These are phyloP conservation scores for Apotomis turbidana DNA, from an alignment of 2,888 invertebrate genomes.

Conservation along the genomic window DNA sequence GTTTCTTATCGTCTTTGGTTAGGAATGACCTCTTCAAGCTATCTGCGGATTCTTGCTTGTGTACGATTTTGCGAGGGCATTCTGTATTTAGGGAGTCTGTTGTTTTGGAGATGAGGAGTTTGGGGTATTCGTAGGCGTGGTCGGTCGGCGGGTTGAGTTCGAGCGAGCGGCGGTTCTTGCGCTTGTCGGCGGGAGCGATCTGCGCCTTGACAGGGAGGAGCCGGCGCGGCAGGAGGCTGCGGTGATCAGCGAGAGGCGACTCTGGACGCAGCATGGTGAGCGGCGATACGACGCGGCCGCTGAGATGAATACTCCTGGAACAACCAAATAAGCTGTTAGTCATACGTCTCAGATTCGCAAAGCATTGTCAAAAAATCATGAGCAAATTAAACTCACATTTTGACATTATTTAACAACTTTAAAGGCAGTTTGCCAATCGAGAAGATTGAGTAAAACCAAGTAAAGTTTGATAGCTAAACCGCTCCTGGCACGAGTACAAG, in stretches of 20 bases:
- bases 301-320: constrained; percentile 70
- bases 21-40: constrained; percentile 74
- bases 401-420: background rate
- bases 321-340: constrained; percentile 47
- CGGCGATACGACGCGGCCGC: constrained; percentile 70
- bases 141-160: constrained; percentile 77
- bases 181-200: constrained; percentile 76
- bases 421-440: constrained; percentile 17
- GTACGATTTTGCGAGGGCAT: constrained; percentile 74
- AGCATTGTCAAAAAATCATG: too few species aligned
- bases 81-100: constrained; percentile 79
- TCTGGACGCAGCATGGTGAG: constrained; percentile 79
- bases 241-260: constrained; percentile 82
- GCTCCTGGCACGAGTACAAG: constrained; percentile 33
- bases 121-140: constrained; percentile 75
- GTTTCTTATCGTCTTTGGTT: constrained; percentile 75
- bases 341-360: too few species aligned
- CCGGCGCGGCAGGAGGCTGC: constrained; percentile 78
- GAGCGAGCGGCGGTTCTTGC: constrained; percentile 76
- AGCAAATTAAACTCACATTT: background rate
- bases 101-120: constrained; percentile 79
- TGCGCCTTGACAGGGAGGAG: constrained; percentile 78
- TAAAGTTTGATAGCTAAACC: constrained; percentile 1
- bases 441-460: constrained; percentile 12
- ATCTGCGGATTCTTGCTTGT: constrained; percentile 77